Percentiles rank a stretch among this genome's conserved stretches.
Evolutionary conservation across 2,888 invertebrate genomes (phyloP).

Genomic region (Drosophila mulleri): DNA sequence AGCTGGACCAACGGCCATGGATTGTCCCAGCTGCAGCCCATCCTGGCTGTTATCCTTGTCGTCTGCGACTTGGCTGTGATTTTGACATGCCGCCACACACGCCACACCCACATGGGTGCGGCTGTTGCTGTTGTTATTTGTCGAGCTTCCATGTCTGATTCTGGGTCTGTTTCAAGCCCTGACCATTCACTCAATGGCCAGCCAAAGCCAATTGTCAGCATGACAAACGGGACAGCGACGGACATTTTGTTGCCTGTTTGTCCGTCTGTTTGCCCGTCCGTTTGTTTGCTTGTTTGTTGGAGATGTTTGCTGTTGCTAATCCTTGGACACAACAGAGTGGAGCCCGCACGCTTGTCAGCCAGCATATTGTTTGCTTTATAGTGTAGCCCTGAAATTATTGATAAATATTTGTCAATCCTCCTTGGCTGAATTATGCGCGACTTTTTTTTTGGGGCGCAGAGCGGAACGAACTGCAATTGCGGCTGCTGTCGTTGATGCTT

Average conservation of each 20-base stretch:
- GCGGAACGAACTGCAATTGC: background rate
- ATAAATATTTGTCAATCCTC: conserved; percentile 73
- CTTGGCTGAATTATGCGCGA: conserved; percentile 62
- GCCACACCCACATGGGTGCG: conserved; percentile 30
- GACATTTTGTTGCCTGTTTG: conserved; percentile 62
- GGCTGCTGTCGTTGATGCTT: conserved; percentile 14
- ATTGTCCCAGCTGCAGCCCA: conserved; percentile 53
- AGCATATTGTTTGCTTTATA: conserved; percentile 56
- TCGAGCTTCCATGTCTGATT: conserved; percentile 48
- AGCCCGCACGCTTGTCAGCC: conserved; percentile 44
- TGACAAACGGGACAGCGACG: conserved; percentile 67
- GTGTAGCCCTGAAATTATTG: conserved; percentile 67
- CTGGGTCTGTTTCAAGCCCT: conserved; percentile 25
- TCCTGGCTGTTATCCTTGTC: conserved; percentile 61
- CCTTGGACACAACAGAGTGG: conserved; percentile 49
- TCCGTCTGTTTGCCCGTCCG: conserved; percentile 31
- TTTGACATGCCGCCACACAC: conserved; percentile 58
- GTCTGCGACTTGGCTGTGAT: conserved; percentile 72
- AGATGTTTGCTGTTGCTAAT: conserved; percentile 63
- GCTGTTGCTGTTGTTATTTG: conserved; percentile 53
- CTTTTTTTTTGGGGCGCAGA: conserved; percentile 14
- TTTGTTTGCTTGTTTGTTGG: conserved; percentile 41
- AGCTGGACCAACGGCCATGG: conserved; percentile 29
- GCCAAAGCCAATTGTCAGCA: conserved; percentile 77
- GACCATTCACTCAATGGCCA: conserved; percentile 53